These are phyloP conservation scores for Opisthocomus hoazin DNA, from an alignment of 2,113 vertebrate species.

Conservation along the genomic window DNA sequence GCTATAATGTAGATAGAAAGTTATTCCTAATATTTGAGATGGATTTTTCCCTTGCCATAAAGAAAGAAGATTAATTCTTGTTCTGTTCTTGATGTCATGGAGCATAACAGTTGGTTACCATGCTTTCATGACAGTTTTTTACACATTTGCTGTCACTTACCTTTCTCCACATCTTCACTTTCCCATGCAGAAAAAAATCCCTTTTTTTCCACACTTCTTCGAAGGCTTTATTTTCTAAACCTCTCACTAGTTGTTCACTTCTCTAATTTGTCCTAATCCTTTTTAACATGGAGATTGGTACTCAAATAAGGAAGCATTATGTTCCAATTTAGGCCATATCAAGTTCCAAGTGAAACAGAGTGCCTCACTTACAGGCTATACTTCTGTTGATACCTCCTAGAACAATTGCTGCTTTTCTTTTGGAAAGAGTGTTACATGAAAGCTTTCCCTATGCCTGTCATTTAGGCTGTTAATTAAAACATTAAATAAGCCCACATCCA, in stretches of 20 bases:
- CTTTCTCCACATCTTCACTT: not conserved
- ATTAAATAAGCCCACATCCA: not conserved
- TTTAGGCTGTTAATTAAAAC: not conserved
- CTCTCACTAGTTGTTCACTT: not conserved
- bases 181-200: not conserved
- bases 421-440: not conserved
- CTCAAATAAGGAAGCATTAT: not conserved
- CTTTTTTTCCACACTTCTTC: not conserved
- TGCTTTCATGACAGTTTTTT: not conserved
- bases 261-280: not conserved
- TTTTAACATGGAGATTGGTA: not conserved
- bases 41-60: not conserved
- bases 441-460: not conserved
- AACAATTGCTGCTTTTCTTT: not conserved
- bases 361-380: not conserved
- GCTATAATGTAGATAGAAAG: not conserved
- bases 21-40: not conserved
- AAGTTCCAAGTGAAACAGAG: not conserved
- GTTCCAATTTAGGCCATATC: not conserved
- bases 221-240: not conserved
- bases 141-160: not conserved
- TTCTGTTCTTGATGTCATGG: not conserved
- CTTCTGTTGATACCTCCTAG: not conserved
- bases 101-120: not conserved
- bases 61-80: not conserved